Evolutionary conservation across 2,797 vertebrate genomes (phyloP), one percentile per base, ranked within the genome.

Genomic region (Rhyacichthys aspro): DNA sequence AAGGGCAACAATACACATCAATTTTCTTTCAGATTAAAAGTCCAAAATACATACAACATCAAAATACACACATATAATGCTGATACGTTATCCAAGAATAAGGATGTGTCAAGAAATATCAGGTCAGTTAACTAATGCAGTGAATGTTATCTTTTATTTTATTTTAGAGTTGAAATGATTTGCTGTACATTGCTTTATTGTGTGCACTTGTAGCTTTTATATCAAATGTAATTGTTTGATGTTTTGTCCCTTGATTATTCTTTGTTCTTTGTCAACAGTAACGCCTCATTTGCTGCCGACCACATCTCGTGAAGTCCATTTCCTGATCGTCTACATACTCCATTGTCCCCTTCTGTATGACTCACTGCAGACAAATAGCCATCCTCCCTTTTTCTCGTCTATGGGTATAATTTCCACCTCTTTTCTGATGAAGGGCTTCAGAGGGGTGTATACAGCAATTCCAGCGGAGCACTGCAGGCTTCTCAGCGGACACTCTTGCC

Each of bases 401-500:
- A 37, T 38, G n/a, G 8, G 18, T 15, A 43, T 55, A 38, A 28
- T 60, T 44, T 28, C 14, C 16, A 5, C n/a, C 37, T 4, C 11
- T 28, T 11, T 28, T 14, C 16, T 11, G 14, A 38, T 32, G 23
- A 55, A 58, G 63, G 17, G 36, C 53, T 69, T 74, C 63, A 69
- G 63, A 76, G 55, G 65, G 59, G 53, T 60, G 42, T 43, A 70
- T 53, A 47, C 64, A 54, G 73, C 70, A 55, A 79, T 76, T 79
- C 75, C 76, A 69, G 50, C 59, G 79, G 70, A 68, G 63, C 38
- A 50, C 82, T 72, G 73, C 70, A 58, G 79, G 82, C 79, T 77
- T 60, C 69, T 73, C 70, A 34, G 65, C 45, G 82, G 72, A 81
- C 84, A 67, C 55, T 58, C 80, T 87, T 70, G 62, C 72, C 76